These are phyloP conservation scores for Zosterops japonicus DNA, from an alignment of 2,113 vertebrate genomes.

Conservation along the genomic window DNA sequence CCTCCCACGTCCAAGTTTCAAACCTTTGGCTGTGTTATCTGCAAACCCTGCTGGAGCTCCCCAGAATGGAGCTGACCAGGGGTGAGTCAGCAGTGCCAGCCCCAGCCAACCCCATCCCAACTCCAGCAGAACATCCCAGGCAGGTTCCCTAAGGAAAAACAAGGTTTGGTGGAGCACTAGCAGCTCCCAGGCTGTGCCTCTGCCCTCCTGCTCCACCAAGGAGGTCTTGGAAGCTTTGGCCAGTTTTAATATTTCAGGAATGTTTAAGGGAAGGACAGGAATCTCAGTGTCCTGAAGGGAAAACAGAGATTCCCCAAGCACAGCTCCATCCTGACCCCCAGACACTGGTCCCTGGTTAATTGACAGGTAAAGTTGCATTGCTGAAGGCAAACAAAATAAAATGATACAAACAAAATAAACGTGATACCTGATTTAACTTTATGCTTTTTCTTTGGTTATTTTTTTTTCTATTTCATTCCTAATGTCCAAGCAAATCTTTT, in stretches of 20 bases:
- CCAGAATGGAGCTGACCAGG: neutral
- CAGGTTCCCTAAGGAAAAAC: neutral
- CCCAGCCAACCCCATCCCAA: neutral
- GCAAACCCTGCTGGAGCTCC: neutral
- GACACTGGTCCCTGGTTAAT: neutral
- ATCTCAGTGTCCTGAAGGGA: neutral
- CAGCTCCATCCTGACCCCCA: neutral
- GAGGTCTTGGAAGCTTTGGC: neutral
- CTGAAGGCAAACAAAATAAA: neutral
- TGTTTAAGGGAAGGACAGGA: neutral
- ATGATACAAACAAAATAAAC: neutral
- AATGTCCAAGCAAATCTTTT: neutral
- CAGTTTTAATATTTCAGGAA: neutral
- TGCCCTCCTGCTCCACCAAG: neutral
- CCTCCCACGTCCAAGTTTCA: neutral
- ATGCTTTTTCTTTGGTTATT: neutral
- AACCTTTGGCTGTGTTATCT: neutral
- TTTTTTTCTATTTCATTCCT: neutral
- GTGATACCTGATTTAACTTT: neutral
- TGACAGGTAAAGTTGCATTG: neutral
- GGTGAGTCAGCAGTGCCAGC: neutral
- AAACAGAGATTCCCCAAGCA: neutral
- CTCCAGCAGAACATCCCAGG: neutral
- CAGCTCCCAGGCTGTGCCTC: neutral
- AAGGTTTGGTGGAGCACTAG: neutral